Conservation (phyloP, 2,797 vertebrate species). For the Myotis daubentonii region DNA sequence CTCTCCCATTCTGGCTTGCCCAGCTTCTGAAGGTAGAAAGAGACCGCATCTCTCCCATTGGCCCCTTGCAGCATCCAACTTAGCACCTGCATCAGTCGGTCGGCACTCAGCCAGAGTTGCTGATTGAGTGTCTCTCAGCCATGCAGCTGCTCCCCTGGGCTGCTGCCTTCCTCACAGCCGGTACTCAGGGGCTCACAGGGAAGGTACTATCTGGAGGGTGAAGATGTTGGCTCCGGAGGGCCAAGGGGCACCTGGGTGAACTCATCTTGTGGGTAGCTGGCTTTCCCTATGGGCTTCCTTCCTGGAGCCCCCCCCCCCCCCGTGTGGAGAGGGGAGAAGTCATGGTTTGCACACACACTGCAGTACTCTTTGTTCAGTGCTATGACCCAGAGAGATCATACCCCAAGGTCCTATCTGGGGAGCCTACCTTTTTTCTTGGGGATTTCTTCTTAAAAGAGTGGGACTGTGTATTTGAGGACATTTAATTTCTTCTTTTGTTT, state of each 20-base stretch:
- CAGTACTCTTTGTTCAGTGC: too few species aligned
- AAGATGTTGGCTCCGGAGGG: neutral
- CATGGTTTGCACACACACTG: neutral
- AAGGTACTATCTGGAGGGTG: neutral
- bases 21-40: neutral
- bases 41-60: neutral
- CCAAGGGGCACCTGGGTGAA: neutral
- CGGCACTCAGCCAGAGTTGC: neutral
- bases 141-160: accelerated
- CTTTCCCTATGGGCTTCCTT: neutral
- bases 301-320: accelerated
- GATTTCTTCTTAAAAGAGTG: neutral
- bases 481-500: slow-evolving; percentile 8
- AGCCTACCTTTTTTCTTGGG: neutral
- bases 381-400: neutral
- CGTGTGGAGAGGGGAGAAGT: neutral
- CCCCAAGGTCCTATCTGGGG: accelerated
- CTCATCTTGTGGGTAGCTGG: neutral
- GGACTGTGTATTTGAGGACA: neutral
- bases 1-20: neutral
- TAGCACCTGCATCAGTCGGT: accelerated
- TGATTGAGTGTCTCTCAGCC: neutral
- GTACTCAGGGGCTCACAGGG: neutral
- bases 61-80: neutral
- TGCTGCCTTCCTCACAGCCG: neutral